Conservation (phyloP, 2,113 vertebrate genomes). For the Percina caprodes region DNA sequence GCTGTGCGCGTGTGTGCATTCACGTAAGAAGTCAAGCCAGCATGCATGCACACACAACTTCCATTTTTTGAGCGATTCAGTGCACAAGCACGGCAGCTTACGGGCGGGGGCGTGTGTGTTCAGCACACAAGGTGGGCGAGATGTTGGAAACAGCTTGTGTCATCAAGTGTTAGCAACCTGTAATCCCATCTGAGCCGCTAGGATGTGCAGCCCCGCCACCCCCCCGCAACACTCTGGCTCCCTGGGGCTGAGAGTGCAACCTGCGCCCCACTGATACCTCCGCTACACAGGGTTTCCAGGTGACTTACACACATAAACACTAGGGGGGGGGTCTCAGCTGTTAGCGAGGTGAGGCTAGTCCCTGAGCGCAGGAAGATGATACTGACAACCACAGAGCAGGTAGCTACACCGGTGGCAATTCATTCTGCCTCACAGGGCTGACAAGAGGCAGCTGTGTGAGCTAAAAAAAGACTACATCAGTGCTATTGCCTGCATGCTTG, state of each 20-base stretch:
- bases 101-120: conserved; percentile 24
- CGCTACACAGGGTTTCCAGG: conserved; percentile 70
- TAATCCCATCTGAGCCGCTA: conserved; percentile 79
- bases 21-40: neutral
- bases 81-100: conserved; percentile 15
- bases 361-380: conserved; percentile 40
- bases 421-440: conserved; percentile 28
- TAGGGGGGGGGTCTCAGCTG: conserved; percentile 70
- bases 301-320: conserved; percentile 71
- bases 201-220: conserved; percentile 19
- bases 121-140: conserved; percentile 65
- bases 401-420: conserved; percentile 43
- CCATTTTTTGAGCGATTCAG: conserved; percentile 43
- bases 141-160: conserved; percentile 76
- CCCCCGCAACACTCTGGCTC: conserved; percentile 7
- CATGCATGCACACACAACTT: conserved; percentile 30
- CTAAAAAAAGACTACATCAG: neutral
- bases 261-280: conserved; percentile 71
- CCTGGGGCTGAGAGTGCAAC: conserved; percentile 63
- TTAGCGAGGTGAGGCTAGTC: conserved; percentile 54
- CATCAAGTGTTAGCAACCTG: conserved; percentile 78
- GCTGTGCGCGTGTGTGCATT: neutral
- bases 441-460: conserved; percentile 12
- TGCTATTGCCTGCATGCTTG: neutral
- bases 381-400: conserved; percentile 45